Evolutionary conservation across 2,888 invertebrate species (phyloP).

Genomic region (Steromphala cineraria): DNA sequence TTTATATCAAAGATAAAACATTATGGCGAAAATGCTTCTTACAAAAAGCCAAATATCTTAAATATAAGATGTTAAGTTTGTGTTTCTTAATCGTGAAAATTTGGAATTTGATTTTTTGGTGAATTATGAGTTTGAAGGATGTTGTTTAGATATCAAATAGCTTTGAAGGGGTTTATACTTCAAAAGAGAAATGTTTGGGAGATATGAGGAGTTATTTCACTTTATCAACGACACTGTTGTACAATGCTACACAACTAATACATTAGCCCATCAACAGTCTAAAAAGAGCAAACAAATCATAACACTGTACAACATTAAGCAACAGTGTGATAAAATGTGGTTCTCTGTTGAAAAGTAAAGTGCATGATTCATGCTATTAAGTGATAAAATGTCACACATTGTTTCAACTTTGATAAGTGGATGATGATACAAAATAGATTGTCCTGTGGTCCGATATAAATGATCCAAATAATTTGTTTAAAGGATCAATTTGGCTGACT

Average conservation of each 20-base stretch:
- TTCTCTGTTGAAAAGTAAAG: not conserved
- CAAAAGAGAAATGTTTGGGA: too few relatives aligned
- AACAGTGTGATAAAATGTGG: constrained; percentile 5
- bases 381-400: constrained; percentile 10
- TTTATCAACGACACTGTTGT: not conserved
- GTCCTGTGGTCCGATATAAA: not conserved
- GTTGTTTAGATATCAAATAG: too few relatives aligned
- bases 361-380: not conserved
- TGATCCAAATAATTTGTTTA: constrained; percentile 25
- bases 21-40: too few relatives aligned
- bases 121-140: too few relatives aligned
- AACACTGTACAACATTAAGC: not conserved
- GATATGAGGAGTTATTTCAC: too few relatives aligned
- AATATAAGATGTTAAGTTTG: too few relatives aligned
- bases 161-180: too few relatives aligned
- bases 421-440: not conserved
- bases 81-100: too few relatives aligned
- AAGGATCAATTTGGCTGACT: constrained; percentile 21
- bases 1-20: too few relatives aligned
- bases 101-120: too few relatives aligned
- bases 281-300: not conserved
- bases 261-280: not conserved
- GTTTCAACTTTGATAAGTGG: not conserved
- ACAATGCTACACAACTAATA: not conserved
- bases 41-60: too few relatives aligned